These are phyloP conservation scores for Merops nubicus DNA, from an alignment of 2,113 vertebrate species.

Conservation along the genomic window DNA sequence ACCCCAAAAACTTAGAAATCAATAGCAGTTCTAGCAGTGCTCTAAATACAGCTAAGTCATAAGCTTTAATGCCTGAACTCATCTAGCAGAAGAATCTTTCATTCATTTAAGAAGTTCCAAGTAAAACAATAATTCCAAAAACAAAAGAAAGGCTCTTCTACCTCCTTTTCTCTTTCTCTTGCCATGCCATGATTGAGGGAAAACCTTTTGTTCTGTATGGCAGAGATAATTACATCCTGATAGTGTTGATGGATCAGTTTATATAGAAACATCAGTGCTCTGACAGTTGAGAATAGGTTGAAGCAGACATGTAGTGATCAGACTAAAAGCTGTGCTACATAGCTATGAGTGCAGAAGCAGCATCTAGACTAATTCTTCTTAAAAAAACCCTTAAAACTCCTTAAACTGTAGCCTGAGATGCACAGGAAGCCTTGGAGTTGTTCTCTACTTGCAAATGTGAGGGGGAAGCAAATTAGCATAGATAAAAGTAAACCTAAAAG, in stretches of 20 bases:
- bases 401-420: not conserved
- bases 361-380: not conserved
- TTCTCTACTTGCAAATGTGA: slow-evolving; percentile 14
- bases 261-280: not conserved
- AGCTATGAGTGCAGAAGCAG: not conserved
- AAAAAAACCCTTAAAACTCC: too few relatives aligned
- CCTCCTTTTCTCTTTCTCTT: not conserved
- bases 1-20: not conserved
- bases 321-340: not conserved
- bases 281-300: not conserved
- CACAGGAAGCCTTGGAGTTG: slow-evolving; percentile 16
- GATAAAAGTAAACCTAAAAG: slow-evolving; percentile 25
- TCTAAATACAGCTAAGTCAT: too few relatives aligned
- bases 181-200: not conserved
- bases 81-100: too few relatives aligned
- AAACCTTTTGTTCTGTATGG: not conserved
- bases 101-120: too few relatives aligned
- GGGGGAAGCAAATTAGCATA: slow-evolving; percentile 37
- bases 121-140: not conserved
- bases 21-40: too few relatives aligned
- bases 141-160: not conserved
- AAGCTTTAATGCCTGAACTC: too few relatives aligned
- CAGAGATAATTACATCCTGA: not conserved
- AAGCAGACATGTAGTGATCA: not conserved
- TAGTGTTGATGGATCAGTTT: slow-evolving; percentile 7